Percentiles rank a stretch among this genome's conserved stretches.
Conservation (phyloP, 2,888 invertebrate genomes). For the Lomographa bimaculata region DNA sequence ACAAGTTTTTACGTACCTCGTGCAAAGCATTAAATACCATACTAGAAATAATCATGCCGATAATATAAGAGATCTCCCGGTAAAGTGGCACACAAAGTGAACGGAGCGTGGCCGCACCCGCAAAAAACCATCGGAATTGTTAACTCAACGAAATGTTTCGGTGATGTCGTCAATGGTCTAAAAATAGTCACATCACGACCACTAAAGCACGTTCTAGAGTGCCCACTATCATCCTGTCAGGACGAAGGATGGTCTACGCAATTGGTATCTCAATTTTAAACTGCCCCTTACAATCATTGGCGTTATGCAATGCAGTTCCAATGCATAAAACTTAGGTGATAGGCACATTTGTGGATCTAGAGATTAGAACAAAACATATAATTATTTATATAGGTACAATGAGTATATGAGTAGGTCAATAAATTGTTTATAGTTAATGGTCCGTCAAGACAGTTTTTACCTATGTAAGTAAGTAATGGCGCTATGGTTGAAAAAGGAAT, state of each 20-base stretch:
- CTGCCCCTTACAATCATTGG: conserved; percentile 35
- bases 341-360: no score
- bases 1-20: conserved; percentile 14
- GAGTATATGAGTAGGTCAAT: no score
- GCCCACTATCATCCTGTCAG: conserved; percentile 66
- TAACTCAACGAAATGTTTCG: conserved; percentile 64
- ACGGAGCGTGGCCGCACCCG: conserved; percentile 41
- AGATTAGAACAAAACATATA: no score
- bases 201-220: conserved; percentile 51
- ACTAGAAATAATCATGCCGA: conserved; percentile 29
- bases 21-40: conserved; percentile 20
- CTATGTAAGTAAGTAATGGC: no score
- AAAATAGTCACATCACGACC: conserved; percentile 61
- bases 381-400: no score
- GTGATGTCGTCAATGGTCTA: conserved; percentile 64
- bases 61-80: conserved; percentile 23
- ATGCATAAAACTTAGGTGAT: no score
- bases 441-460: no score
- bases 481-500: no score
- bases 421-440: no score
- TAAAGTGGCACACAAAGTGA: conserved; percentile 24
- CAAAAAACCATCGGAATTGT: conserved; percentile 48
- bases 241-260: conserved; percentile 52
- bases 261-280: conserved; percentile 50
- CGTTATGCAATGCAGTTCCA: conserved; percentile 38